Percentiles rank a stretch among this genome's conserved stretches.
These are phyloP conservation scores for Lates japonicus DNA, from an alignment of 2,797 vertebrate species.

Conservation along the genomic window DNA sequence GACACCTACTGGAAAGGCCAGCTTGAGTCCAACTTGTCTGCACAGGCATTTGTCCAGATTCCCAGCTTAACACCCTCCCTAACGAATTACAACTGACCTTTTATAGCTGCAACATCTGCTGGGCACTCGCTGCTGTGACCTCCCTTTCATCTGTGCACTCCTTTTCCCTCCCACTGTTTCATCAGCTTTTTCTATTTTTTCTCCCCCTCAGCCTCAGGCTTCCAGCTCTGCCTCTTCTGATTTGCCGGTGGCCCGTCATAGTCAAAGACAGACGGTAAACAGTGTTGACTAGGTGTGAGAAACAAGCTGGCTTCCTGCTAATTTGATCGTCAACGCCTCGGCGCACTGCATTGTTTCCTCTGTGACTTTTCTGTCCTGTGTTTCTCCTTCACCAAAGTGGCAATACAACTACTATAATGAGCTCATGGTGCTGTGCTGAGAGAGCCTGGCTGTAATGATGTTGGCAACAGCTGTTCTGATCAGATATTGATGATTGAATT, in stretches of 20 bases:
- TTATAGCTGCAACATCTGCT: constrained; percentile 69
- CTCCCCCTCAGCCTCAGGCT: background rate
- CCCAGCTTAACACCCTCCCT: constrained; percentile 45
- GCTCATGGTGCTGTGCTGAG: constrained; percentile 14
- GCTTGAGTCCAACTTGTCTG: constrained; percentile 24
- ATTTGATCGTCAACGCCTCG: constrained; percentile 31
- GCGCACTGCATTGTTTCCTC: constrained; percentile 4
- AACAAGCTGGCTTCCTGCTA: constrained; percentile 41
- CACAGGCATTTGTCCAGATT: constrained; percentile 33
- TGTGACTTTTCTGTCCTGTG: constrained; percentile 1
- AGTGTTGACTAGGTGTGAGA: constrained; percentile 45
- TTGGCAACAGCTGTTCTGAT: constrained; percentile 56
- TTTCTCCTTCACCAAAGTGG: constrained; percentile 34
- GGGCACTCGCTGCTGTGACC: constrained; percentile 50
- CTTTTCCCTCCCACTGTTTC: constrained; percentile 38
- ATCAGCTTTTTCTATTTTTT: constrained; percentile 7
- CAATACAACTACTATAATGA: constrained; percentile 30
- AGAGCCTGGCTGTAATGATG: constrained; percentile 13
- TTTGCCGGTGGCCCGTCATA: constrained; percentile 24
- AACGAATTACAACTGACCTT: constrained; percentile 69
- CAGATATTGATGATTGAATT: constrained; percentile 62
- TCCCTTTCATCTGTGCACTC: constrained; percentile 55
- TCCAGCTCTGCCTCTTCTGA: constrained; percentile 8
- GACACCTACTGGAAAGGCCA: constrained; percentile 21
- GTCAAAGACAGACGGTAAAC: constrained; percentile 41